Percentiles rank a stretch among this genome's conserved stretches.
These are phyloP conservation scores for Agriopis aurantiaria DNA, from an alignment of 2,888 invertebrate species.

Conservation along the genomic window DNA sequence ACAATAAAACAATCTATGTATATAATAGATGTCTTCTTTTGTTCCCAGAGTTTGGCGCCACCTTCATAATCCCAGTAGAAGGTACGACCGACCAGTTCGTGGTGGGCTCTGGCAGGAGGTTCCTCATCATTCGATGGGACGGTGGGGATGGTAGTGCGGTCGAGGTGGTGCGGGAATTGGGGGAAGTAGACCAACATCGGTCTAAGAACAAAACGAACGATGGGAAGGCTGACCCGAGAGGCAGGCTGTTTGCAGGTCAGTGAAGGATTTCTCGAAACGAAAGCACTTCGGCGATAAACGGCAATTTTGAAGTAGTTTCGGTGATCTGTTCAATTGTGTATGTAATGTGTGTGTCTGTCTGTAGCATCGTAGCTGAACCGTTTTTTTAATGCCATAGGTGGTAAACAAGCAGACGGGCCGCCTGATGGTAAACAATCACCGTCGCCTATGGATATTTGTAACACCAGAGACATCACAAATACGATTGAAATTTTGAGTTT, in stretches of 20 bases:
- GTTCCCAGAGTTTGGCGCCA: constrained; percentile 72
- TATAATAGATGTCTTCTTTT: background rate
- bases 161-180: constrained; percentile 75
- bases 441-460: too few species aligned
- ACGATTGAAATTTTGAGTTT: too few species aligned
- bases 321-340: too few species aligned
- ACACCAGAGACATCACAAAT: too few species aligned
- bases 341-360: too few species aligned
- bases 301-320: too few species aligned
- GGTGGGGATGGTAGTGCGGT: constrained; percentile 83
- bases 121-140: constrained; percentile 89
- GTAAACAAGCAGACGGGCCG: too few species aligned
- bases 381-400: too few species aligned
- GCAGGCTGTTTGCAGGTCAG: constrained; percentile 90
- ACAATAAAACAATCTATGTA: background rate
- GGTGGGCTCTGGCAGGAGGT: constrained; percentile 87
- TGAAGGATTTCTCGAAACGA: background rate
- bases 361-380: too few species aligned
- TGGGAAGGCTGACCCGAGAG: constrained; percentile 91
- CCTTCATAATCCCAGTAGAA: constrained; percentile 88
- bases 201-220: constrained; percentile 90
- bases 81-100: constrained; percentile 87
- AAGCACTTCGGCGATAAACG: too few species aligned
- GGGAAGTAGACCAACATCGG: constrained; percentile 86
- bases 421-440: too few species aligned